Evolutionary conservation across 2,888 invertebrate species (phyloP), one percentile per base, ranked within the genome.

Genomic region (Leptogaster cylindrica): DNA sequence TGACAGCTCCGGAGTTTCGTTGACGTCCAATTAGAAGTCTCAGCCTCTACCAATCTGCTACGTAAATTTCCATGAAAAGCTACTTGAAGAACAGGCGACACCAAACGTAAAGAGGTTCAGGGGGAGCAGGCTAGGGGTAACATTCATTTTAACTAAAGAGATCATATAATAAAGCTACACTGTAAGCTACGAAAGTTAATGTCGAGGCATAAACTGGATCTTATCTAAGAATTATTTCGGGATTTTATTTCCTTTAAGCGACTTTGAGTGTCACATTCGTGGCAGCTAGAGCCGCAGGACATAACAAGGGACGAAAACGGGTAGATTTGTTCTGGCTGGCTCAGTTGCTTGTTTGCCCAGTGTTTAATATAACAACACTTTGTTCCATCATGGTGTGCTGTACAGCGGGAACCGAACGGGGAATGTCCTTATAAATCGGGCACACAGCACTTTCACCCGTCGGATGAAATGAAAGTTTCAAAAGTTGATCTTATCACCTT

Each of bases 201-300:
- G 68, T 58, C 39, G 44, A 66, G 33, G 68, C 68, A 68, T 68
- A 65, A 68, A 68, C 16, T 50, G 66, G 69, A 66, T 69, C 66
- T 66, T 69, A 69, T 69, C 69, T 66, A 27, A 52, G 66, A 66
- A 69, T 69, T 66, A 69, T 69, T 69, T 69, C 63, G 61, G 69
- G 66, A 52, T 69, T 69, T 69, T 69, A 69, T 69, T 69, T 63
- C 66, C 63, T 66, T 65, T 65, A 55, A 65, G 58, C 58, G 65
- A 65, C 58, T 65, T 68, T 36, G 63, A 61, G 66, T 63, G 68
- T 50, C 51, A 65, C 44, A 61, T 61, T 61, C 44, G 61, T 61
- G 61, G 27, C 16, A 28, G 44, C 28, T 44, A 27, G 41, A 61
- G 61, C 61, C 61, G 61, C 61, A 61, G 61, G 61, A 61, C 61